Evolutionary conservation across 1,140 invertebrate species (phyloP).

Genomic region (Pogonognathellus flavescens): DNA sequence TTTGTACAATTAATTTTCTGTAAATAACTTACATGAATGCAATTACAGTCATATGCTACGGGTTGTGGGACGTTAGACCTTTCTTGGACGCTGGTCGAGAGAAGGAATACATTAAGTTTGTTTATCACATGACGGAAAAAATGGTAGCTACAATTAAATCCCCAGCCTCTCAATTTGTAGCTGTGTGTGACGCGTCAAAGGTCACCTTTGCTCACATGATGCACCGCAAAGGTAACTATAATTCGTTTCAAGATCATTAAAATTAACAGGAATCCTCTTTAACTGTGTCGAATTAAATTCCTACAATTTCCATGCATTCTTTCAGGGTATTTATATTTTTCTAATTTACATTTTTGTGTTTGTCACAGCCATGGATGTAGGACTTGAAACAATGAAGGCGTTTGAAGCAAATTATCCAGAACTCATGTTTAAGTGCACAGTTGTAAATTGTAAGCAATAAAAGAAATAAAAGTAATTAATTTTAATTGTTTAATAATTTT

Average conservation of each 20-base stretch:
- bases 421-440: constrained; percentile 35
- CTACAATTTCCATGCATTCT: no score
- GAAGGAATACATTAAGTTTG: constrained; percentile 53
- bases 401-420: constrained; percentile 56
- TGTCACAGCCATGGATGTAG: constrained; percentile 52
- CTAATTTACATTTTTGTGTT: neutral
- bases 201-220: constrained; percentile 55
- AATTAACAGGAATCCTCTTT: neutral
- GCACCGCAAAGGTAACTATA: constrained; percentile 46
- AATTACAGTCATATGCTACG: constrained; percentile 32
- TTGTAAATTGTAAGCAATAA: constrained; percentile 23
- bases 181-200: constrained; percentile 48
- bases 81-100: constrained; percentile 34
- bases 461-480: no score
- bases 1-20: no score
- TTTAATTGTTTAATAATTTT: neutral
- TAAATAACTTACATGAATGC: neutral
- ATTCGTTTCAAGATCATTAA: neutral
- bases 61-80: constrained; percentile 33
- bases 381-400: constrained; percentile 33
- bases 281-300: no score
- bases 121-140: constrained; percentile 36
- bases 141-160: constrained; percentile 11
- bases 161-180: constrained; percentile 38
- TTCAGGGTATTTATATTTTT: no score